Conservation (phyloP, 92 coral and sea anemone species). For the Bergia sp. region DNA sequence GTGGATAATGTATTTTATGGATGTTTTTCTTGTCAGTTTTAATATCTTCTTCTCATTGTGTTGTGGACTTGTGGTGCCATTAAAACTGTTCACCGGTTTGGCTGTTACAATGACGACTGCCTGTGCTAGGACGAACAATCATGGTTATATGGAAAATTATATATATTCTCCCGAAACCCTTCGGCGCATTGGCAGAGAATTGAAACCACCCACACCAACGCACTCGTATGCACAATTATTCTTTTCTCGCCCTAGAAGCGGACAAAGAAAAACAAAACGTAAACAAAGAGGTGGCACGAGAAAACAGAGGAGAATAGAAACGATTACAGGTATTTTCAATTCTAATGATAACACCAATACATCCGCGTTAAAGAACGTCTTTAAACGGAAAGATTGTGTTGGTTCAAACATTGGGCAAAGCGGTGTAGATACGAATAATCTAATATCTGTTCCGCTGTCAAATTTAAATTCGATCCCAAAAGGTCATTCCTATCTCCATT, state of each 20-base stretch:
- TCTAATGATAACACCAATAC: slow-evolving; percentile 9
- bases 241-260: slow-evolving; percentile 12
- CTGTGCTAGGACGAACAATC: not conserved
- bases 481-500: not conserved
- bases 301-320: slow-evolving; percentile 8
- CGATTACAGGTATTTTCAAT: slow-evolving; percentile 11
- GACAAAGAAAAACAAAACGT: slow-evolving; percentile 3
- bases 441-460: slow-evolving; percentile 5
- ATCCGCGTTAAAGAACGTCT: slow-evolving; percentile 11
- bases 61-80: not conserved
- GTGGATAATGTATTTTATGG: not conserved
- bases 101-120: not conserved
- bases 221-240: slow-evolving; percentile 13
- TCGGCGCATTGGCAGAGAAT: not conserved
- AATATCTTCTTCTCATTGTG: not conserved
- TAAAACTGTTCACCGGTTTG: not conserved
- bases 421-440: slow-evolving; percentile 13
- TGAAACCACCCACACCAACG: slow-evolving; percentile 4
- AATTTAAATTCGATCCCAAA: not conserved
- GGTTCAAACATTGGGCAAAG: slow-evolving; percentile 3
- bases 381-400: slow-evolving; percentile 2
- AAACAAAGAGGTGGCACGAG: slow-evolving; percentile 4
- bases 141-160: not conserved
- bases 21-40: not conserved
- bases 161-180: not conserved